Base-by-base conservation (phyloP, 2,888 invertebrate genomes). In the Ectobius pallidus region DNA sequence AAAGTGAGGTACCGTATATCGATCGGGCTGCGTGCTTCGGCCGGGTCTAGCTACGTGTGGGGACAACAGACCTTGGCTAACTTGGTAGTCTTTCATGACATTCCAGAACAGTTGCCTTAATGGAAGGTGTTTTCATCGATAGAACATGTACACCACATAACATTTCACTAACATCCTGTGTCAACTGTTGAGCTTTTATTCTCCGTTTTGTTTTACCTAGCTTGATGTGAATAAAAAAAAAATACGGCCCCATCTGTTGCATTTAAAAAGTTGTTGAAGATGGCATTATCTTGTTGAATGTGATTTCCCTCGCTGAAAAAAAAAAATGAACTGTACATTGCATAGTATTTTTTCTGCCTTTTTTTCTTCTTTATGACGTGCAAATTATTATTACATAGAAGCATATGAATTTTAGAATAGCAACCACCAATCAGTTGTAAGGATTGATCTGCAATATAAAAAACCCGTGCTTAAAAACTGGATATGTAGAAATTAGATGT, bases 401-500 rank as follows among this genome's bases (percentile, higher is more conserved):
- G 67, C 67, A 69, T 74, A 71, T 74, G 65, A 74, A 67, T 69
- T 71, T 67, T 76, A 76, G 76, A 72, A 71, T 76, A 76, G 74
- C 72, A 69, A 69, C 70, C 75, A 73, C 72, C 69, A 69, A 69
- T 71, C 70, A 70, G 72, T 73, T 74, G 73, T 73, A 74, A 74
- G 72, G 71, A 75, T 72, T 73, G 74, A 73, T 71, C 74, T 73
- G 68, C 75, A 75, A 62, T 72, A 72, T 72, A 70, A 74, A 20
- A 73, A 68, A 69, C 69, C 73, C 75, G 74, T 74, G 73, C 73
- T 75, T 75, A 72, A 72, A 73, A 76, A 76, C 77, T 77, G 76
- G 76, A 77, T 78, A 77, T 73, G 72, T 78, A 78, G 78, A 75
- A 74, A 76, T 77, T 78, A 78, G 78, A 76, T 78, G 77, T 78